A percentile compares a stretch with the other conserved stretches of the same genome.
Conservation (phyloP, 2,797 vertebrate genomes). For the Telmatherina bonti region DNA sequence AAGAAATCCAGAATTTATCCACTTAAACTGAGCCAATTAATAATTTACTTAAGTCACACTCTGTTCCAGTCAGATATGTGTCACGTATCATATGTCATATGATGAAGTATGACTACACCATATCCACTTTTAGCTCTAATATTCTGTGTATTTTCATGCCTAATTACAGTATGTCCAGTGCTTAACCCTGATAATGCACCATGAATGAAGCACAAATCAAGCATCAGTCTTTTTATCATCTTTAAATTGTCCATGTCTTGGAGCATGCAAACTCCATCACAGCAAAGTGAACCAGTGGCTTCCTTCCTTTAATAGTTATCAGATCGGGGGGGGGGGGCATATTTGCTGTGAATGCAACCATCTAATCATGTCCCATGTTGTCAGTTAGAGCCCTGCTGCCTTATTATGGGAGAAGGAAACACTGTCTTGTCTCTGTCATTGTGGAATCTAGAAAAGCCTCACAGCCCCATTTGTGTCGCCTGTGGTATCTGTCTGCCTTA, state of each 20-base stretch:
- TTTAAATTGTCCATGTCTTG: neutral
- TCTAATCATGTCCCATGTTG: conserved; percentile 63
- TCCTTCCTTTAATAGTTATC: conserved; percentile 39
- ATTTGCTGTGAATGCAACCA: conserved; percentile 33
- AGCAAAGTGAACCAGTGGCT: conserved; percentile 24
- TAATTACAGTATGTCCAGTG: conserved; percentile 11
- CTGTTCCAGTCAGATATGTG: no score
- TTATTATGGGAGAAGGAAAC: conserved; percentile 56
- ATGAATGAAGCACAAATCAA: neutral
- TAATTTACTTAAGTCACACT: no score
- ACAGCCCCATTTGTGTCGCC: conserved; percentile 38
- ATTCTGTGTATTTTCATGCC: neutral
- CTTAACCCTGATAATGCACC: conserved; percentile 13
- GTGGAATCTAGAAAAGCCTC: conserved; percentile 53
- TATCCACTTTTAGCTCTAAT: neutral
- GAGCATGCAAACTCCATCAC: conserved; percentile 6
- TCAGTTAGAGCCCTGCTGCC: conserved; percentile 44
- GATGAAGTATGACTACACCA: neutral
- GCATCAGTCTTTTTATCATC: conserved; percentile 3
- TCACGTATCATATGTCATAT: neutral
- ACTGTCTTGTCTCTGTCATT: conserved; percentile 55
- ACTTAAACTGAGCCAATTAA: no score
- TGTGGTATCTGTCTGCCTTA: conserved; percentile 34
- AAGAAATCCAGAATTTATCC: no score
- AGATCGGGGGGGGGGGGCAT: conserved; percentile 37